A percentile compares a stretch with the other conserved stretches of the same genome.
phyloP scores from a whole-genome alignment of 2,797 vertebrate genomes.

The Amniataba percoides region DNA sequence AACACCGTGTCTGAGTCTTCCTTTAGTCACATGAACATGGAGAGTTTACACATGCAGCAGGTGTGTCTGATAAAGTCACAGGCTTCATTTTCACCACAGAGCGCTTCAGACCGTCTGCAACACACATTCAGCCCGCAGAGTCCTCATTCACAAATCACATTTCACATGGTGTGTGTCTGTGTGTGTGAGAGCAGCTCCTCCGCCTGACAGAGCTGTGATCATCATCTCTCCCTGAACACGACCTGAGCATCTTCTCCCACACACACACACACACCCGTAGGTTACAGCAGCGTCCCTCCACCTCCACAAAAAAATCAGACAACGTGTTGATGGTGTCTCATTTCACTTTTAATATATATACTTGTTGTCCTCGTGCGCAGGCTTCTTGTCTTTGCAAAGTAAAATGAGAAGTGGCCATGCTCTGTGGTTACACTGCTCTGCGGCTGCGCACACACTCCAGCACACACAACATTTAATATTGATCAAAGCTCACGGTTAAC shows the following conservation, averaged over 20 bases:
- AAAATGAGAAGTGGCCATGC: slow-evolving; percentile 30
- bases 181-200: too few species aligned
- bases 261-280: too few species aligned
- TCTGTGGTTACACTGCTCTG: neutral
- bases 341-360: slow-evolving; percentile 75
- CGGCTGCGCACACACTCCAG: slow-evolving; percentile 25
- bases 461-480: slow-evolving; percentile 74
- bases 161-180: too few species aligned
- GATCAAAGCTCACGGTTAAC: slow-evolving; percentile 62
- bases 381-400: slow-evolving; percentile 54
- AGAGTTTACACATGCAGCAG: neutral
- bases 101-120: too few species aligned
- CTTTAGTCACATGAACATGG: too few species aligned
- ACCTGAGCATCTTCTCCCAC: too few species aligned
- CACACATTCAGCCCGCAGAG: too few species aligned
- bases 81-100: too few species aligned
- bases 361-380: slow-evolving; percentile 57
- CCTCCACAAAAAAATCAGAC: slow-evolving; percentile 22
- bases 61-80: neutral
- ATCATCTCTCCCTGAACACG: too few species aligned
- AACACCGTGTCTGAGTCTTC: too few species aligned
- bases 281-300: neutral
- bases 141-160: too few species aligned
- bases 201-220: too few species aligned
- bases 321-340: slow-evolving; percentile 38